Evolutionary conservation across 2,113 vertebrate genomes (phyloP), one percentile per base, ranked within the genome.

Genomic region (Sylvietta virens): DNA sequence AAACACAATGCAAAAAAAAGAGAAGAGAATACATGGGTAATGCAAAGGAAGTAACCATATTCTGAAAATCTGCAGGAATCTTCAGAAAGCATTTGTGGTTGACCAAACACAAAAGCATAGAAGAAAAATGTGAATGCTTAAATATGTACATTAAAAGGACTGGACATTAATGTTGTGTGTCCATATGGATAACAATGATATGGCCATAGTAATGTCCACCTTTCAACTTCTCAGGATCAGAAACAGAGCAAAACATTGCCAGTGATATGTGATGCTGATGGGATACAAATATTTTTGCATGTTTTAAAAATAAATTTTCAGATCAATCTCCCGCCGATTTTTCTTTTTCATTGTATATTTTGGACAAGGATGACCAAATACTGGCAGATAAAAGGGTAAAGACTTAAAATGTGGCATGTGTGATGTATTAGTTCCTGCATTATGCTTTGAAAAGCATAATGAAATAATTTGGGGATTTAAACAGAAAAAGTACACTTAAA

Each of bases 291-390:
- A 44, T 54, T 62, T 10, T 67, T 35, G 28, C 3, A n/a, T 11
- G 0, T 15, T 58, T 28, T 50, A n/a, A 54, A 73, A 51, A 35
- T 18, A 30, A 1, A 7, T 57, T 53, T 87, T 74, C 42, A 50
- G 18, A 53, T 27, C 51, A 62, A 47, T 6, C 4, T 58, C 4
- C 11, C 15, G 3, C 7, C 0, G 0, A 15, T 45, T 47, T 72
- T 58, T 60, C 5, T 54, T 72, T 70, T 53, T 62, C 7, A 13
- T 72, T 53, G 4, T 12, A 4, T 47, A 3, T 47, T 5, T 45
- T 50, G 44, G 26, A 62, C 26, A 58, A 76, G 13, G 31, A 66
- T 13, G 15, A 76, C 4, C 20, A 67, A 80, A 64, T 8, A 20
- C 2, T 11, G 7, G 7, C 17, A 42, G 28, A 22, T 37, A 62